These are phyloP conservation scores for Napeogenes sylphis DNA, from an alignment of 2,888 invertebrate genomes.

Conservation along the genomic window DNA sequence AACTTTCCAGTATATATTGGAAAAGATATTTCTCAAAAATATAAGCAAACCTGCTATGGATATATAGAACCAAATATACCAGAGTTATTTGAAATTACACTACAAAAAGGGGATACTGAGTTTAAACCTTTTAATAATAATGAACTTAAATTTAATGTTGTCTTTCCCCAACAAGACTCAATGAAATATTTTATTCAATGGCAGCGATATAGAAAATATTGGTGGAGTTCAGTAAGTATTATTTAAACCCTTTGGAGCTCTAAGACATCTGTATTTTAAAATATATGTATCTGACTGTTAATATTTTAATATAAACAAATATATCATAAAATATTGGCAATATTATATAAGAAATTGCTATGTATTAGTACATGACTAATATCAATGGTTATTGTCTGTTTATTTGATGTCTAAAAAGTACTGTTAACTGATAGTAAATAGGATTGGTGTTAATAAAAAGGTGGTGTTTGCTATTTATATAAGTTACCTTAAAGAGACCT, in stretches of 20 bases:
- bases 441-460: too few species aligned
- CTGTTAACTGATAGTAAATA: too few species aligned
- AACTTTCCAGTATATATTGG: slow-evolving; percentile 50
- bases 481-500: too few species aligned
- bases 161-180: slow-evolving; percentile 65
- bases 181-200: slow-evolving; percentile 84
- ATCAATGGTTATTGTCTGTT: too few species aligned
- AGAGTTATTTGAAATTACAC: slow-evolving; percentile 31
- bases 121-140: slow-evolving; percentile 36
- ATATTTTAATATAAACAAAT: too few species aligned
- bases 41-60: slow-evolving; percentile 40
- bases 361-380: too few species aligned
- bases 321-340: too few species aligned
- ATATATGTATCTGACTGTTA: too few species aligned
- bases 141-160: slow-evolving; percentile 57
- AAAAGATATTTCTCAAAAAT: slow-evolving; percentile 26
- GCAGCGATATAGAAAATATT: slow-evolving; percentile 86
- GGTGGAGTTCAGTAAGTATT: slow-evolving; percentile 87
- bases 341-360: too few species aligned
- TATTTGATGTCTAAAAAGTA: too few species aligned
- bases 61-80: slow-evolving; percentile 35
- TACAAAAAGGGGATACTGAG: slow-evolving; percentile 37
- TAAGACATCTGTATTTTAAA: too few species aligned
- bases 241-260: background rate
- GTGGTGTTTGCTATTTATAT: too few species aligned